These are phyloP conservation scores for Heterohyrax brucei DNA, from an alignment of 2,797 vertebrate species.

Conservation along the genomic window DNA sequence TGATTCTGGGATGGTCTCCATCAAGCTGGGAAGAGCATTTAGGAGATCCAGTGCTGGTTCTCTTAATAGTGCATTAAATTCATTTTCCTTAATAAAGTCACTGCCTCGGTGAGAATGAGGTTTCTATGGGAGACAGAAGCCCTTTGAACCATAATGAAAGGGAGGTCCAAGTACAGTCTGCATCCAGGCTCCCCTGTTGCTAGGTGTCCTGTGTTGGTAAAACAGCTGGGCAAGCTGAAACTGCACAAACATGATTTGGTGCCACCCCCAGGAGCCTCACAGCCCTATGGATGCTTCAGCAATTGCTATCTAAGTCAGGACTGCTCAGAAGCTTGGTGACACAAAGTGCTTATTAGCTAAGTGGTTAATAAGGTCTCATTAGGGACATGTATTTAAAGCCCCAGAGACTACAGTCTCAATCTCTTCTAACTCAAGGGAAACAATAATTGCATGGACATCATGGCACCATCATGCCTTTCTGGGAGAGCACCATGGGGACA, in stretches of 20 bases:
- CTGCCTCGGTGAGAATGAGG: background rate
- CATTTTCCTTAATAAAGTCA: background rate
- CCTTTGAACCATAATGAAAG: background rate
- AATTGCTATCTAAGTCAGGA: conserved; percentile 48
- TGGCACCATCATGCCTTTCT: background rate
- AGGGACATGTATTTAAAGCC: conserved; percentile 63
- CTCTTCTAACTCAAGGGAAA: conserved; percentile 1
- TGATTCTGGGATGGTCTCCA: conserved; percentile 11
- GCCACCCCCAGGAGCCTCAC: background rate
- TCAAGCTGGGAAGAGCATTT: background rate
- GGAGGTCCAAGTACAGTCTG: background rate
- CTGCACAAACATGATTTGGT: background rate
- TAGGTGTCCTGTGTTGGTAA: background rate
- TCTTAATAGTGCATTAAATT: background rate
- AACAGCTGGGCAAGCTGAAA: background rate
- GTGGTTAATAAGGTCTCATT: conserved; percentile 77
- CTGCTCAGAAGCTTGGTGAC: conserved; percentile 8
- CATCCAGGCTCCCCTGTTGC: background rate
- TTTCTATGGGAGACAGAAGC: background rate
- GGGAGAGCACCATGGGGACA: background rate
- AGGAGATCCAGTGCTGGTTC: background rate
- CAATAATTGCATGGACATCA: background rate
- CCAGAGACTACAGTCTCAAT: background rate
- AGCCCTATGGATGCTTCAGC: background rate
- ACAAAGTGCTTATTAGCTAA: conserved; percentile 79